These are phyloP conservation scores for Idris sp. DNA, from an alignment of 1,140 invertebrate genomes.

Conservation along the genomic window DNA sequence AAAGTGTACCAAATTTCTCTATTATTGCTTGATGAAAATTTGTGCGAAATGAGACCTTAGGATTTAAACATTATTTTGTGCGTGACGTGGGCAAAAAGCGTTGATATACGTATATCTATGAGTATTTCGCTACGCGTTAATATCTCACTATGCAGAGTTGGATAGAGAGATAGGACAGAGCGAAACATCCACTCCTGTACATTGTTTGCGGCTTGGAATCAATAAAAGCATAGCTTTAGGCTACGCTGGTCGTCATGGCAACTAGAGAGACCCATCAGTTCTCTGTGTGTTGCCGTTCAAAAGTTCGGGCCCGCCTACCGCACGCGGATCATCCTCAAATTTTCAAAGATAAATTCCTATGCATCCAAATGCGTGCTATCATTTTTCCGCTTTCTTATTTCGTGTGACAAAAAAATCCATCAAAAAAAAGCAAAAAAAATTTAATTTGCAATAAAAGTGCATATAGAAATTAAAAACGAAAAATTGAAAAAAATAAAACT, in stretches of 20 bases:
- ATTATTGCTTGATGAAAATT: no score
- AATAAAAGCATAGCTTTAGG: slow-evolving; percentile 80
- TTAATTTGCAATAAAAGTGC: no score
- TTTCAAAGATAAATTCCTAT: slow-evolving; percentile 63
- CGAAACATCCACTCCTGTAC: slow-evolving; percentile 78
- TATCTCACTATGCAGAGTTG: slow-evolving; percentile 73
- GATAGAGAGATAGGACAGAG: slow-evolving; percentile 74
- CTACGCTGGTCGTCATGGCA: slow-evolving; percentile 75
- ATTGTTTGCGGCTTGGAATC: slow-evolving; percentile 79
- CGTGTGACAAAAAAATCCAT: background rate
- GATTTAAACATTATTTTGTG: slow-evolving; percentile 61
- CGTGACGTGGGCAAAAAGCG: slow-evolving; percentile 68
- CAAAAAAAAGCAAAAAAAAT: no score
- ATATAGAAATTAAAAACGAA: no score
- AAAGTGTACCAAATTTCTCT: no score
- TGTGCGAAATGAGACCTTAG: slow-evolving; percentile 41
- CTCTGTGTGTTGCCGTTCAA: slow-evolving; percentile 65
- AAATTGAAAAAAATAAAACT: no score
- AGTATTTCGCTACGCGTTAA: slow-evolving; percentile 72
- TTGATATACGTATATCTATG: slow-evolving; percentile 65
- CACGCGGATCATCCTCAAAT: slow-evolving; percentile 68
- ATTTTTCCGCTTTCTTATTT: slow-evolving; percentile 17
- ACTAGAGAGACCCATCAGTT: slow-evolving; percentile 75
- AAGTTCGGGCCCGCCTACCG: slow-evolving; percentile 67
- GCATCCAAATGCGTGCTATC: slow-evolving; percentile 49